These are phyloP conservation scores for Notamacropus eugenii DNA, from an alignment of 2,797 vertebrate genomes.

Conservation along the genomic window DNA sequence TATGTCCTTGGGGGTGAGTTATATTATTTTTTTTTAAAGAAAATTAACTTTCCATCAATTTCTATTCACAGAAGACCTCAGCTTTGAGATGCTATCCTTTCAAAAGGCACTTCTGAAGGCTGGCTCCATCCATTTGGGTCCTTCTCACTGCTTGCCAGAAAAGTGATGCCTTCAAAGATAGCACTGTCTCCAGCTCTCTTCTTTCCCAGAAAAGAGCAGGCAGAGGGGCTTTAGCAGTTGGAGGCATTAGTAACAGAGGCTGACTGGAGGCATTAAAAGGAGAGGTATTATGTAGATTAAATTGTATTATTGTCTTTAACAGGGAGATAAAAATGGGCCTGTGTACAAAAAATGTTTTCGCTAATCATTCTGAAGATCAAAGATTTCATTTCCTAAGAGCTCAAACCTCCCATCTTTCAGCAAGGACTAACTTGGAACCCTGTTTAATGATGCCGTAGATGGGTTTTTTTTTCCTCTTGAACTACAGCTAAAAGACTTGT, in stretches of 20 bases:
- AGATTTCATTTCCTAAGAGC: constrained; percentile 81
- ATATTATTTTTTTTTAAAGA: constrained; percentile 51
- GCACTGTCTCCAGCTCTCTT: constrained; percentile 44
- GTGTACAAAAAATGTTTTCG: constrained; percentile 71
- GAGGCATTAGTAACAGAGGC: constrained; percentile 61
- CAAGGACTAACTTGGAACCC: constrained; percentile 82
- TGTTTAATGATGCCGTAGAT: constrained; percentile 79
- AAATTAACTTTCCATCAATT: constrained; percentile 52
- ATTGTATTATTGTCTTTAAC: constrained; percentile 78
- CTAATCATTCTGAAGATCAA: constrained; percentile 83
- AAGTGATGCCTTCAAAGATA: constrained; percentile 52
- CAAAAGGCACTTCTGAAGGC: constrained; percentile 32
- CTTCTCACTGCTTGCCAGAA: constrained; percentile 41
- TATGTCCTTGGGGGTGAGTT: constrained; percentile 50
- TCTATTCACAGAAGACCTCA: constrained; percentile 44
- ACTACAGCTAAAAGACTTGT: constrained; percentile 83
- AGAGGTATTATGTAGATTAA: constrained; percentile 77
- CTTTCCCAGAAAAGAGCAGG: constrained; percentile 66
- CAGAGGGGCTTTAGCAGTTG: constrained; percentile 61
- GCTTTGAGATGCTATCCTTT: constrained; percentile 62
- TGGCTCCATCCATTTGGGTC: constrained; percentile 10
- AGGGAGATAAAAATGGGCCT: constrained; percentile 76
- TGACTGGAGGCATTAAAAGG: constrained; percentile 55
- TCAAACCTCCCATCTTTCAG: constrained; percentile 79
- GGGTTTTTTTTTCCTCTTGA: constrained; percentile 76